Evolutionary conservation across 2,888 invertebrate species (phyloP), one percentile per base, ranked within the genome.

Genomic region (Seira sanloemensis): DNA sequence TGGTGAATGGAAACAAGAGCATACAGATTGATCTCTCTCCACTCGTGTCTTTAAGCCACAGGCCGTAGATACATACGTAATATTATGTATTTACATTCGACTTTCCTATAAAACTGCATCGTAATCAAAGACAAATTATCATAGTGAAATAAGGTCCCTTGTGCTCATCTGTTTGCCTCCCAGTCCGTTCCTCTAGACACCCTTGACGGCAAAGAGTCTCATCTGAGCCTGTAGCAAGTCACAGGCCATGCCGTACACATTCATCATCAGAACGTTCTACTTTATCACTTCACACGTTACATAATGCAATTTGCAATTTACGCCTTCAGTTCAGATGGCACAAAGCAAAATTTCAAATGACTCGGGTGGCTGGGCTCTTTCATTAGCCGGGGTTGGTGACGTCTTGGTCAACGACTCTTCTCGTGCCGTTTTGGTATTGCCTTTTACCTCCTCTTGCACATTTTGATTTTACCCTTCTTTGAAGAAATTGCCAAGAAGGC

Each of bases 381-480:
- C n/a, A n/a, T n/a, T n/a, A 27, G 74, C 16, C 25, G 24, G 71
- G 23, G 50, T 18, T 50, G 50, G n/a, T 50, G 50, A 50, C 50
- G 50, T 50, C 12, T 66, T 79, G 79, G 79, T 81, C 81, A 81
- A 81, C 81, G 81, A 81, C 81, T 81, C 67, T 75, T 80, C n/a
- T 65, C 62, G 25, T 16, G 27, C 26, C 62, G 18, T 74, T 50
- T 25, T 72, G 21, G 12, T n/a, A 18, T 73, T 54, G 50, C 66
- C 66, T 21, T 76, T 78, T 75, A 68, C 62, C 75, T 21, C 75
- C 67, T 54, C 50, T 24, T 26, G 27, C 5, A 37, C 25, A n/a
- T 67, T 27, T 18, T 50, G 50, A 50, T 50, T 81, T 68, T 81
- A 65, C 81, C 50, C 69, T 75, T 77, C 77, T 50, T 50, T 50